Conservation (phyloP, 1,140 invertebrate genomes). For the Zaprionus tsacasi region DNA sequence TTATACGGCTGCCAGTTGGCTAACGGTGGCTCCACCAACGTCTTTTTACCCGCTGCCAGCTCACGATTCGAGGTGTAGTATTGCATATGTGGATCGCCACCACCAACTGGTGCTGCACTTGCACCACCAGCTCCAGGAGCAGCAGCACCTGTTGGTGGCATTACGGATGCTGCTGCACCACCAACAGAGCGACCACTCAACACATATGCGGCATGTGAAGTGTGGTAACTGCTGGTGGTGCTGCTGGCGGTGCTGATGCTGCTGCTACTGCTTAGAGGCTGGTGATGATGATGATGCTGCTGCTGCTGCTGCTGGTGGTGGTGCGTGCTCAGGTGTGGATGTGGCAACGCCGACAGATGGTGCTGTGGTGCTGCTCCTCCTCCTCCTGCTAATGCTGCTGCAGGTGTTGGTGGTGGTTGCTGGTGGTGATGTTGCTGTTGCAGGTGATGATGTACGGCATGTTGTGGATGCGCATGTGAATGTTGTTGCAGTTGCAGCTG, state of each 20-base stretch:
- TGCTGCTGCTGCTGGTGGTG: constrained; percentile 4
- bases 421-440: constrained; percentile 45
- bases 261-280: constrained; percentile 11
- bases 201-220: constrained; percentile 49
- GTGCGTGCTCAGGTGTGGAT: constrained; percentile 5
- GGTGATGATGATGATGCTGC: constrained; percentile 21
- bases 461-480: constrained; percentile 44
- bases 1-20: constrained; percentile 59
- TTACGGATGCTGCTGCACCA: constrained; percentile 39
- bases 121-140: constrained; percentile 13
- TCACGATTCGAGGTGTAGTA: constrained; percentile 75
- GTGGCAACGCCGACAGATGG: constrained; percentile 39
- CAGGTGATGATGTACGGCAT: constrained; percentile 49
- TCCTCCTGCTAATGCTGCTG: constrained; percentile 39
- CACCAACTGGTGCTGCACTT: constrained; percentile 14
- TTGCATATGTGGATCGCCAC: constrained; percentile 66
- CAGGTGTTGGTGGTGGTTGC: constrained; percentile 26
- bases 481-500: constrained; percentile 36
- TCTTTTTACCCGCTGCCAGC: constrained; percentile 48
- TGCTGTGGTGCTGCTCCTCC: constrained; percentile 43
- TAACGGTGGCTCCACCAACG: constrained; percentile 32
- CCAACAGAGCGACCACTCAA: constrained; percentile 19
- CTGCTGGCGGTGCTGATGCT: constrained; percentile 19
- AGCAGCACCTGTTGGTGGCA: constrained; percentile 48
- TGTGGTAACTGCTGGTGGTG: constrained; percentile 32